Evolutionary conservation across 2,797 vertebrate species (phyloP), one percentile per base, ranked within the genome.

Genomic region (Pitangus sulphuratus): DNA sequence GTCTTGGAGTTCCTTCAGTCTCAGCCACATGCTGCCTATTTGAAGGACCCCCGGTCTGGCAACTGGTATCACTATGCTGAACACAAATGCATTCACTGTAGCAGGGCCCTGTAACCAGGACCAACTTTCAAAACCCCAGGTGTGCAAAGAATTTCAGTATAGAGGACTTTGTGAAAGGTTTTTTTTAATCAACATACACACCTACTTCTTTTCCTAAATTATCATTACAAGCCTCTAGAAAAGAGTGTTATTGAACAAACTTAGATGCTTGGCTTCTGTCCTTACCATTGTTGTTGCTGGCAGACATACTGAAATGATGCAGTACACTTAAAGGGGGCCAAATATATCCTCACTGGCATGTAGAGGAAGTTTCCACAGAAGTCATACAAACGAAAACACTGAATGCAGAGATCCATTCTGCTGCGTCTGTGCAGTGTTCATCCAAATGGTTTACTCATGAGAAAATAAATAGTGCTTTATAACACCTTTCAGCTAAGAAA

Each of bases 381-480:
- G 84, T 69, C 90, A 87, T 70, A 53, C 72, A 50, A 91, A 84
- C 95, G 86, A 89, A 89, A 95, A 88, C 74, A 92, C 33, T 26
- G 89, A 89, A 69, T 0, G 5, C 88, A 87, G 82, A 79, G 69
- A 70, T 84, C 82, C 7, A 1, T 87, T 84, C 89, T 80, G 62
- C 85, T 89, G 61, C 76, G 65, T 86, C 85, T 5, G 7, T 93
- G 90, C 72, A 45, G 30, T 40, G 50, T 72, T 92, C 80, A 88
- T 69, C 69, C 50, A 82, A 87, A 81, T 50, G 37, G 65, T 70
- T 96, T 94, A 53, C 65, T 83, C 0, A 3, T 72, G 81, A 93
- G 87, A 87, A 97, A 97, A 98, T 97, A 97, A 98, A 98, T 97
- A 98, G 94, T 97, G 92, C 92, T 75, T 77, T 74, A 3, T 18